A percentile compares a stretch with the other conserved stretches of the same genome.
phyloP scores from a whole-genome alignment of 2,113 vertebrate genomes.

The Trematomus loennbergii region DNA sequence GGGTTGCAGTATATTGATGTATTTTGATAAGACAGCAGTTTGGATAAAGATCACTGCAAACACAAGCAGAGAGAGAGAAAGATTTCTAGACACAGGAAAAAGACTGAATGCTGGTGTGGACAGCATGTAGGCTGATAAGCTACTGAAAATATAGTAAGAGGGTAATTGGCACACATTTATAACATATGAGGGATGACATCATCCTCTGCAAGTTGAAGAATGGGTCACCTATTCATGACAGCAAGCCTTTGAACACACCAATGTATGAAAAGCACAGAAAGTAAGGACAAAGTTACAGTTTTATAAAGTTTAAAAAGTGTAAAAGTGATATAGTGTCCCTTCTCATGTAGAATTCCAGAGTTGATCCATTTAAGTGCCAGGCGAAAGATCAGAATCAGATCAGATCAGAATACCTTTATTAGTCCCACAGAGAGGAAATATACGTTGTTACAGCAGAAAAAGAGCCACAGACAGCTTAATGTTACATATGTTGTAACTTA shows the following conservation, averaged over 20 bases:
- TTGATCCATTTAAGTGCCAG: neutral
- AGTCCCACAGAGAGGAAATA: too few relatives aligned
- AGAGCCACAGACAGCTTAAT: too few relatives aligned
- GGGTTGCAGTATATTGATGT: neutral
- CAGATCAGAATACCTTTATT: too few relatives aligned
- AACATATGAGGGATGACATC: slow-evolving; percentile 65
- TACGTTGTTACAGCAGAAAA: too few relatives aligned
- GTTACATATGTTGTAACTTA: too few relatives aligned
- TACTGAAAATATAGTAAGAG: slow-evolving; percentile 16
- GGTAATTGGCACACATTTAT: slow-evolving; percentile 59
- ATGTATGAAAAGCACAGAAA: neutral
- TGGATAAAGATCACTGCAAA: slow-evolving; percentile 46
- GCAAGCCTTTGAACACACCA: neutral
- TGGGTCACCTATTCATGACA: slow-evolving; percentile 46
- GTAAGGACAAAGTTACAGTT: neutral
- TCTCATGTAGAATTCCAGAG: neutral
- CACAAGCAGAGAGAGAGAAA: slow-evolving; percentile 33
- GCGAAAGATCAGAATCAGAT: too few relatives aligned
- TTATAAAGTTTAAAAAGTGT: too few relatives aligned
- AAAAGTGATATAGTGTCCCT: too few relatives aligned
- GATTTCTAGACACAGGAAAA: neutral
- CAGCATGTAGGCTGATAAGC: slow-evolving; percentile 36
- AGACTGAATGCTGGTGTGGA: slow-evolving; percentile 29
- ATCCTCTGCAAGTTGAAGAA: slow-evolving; percentile 50
- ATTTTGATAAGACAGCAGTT: slow-evolving; percentile 15